A percentile compares a stretch with the other conserved stretches of the same genome.
Conservation (phyloP, 1,140 invertebrate species). For the Sarcophaga bullata region DNA sequence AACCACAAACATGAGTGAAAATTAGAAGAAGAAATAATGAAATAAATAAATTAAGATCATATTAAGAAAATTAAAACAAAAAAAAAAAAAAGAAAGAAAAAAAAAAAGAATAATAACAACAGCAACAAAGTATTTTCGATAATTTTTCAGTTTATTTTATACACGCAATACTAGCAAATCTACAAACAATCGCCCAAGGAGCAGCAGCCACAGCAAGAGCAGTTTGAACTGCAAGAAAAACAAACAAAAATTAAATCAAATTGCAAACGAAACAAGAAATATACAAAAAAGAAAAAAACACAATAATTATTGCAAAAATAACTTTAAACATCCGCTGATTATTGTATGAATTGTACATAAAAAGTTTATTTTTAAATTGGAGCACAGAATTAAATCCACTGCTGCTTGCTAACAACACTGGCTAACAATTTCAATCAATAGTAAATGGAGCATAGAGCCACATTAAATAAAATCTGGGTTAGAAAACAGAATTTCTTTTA, state of each 20-base stretch:
- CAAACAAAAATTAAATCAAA: no score
- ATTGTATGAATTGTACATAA: not conserved
- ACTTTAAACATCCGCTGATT: slow-evolving; percentile 23
- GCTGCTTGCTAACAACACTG: not conserved
- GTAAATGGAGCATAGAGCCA: not conserved
- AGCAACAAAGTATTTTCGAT: not conserved
- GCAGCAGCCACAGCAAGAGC: not conserved
- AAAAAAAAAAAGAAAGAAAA: no score
- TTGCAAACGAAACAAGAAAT: not conserved
- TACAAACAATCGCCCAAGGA: not conserved
- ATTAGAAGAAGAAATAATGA: not conserved
- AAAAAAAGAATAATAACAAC: no score
- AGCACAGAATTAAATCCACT: not conserved
- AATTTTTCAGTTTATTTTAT: slow-evolving; percentile 6
- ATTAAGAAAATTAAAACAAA: no score
- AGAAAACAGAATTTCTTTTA: not conserved
- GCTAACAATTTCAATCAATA: slow-evolving; percentile 5
- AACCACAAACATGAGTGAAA: not conserved
- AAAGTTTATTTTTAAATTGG: slow-evolving; percentile 13
- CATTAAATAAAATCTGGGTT: not conserved
- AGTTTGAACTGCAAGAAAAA: no score
- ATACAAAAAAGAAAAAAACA: not conserved
- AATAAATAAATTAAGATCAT: no score
- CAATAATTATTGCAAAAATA: slow-evolving; percentile 15
- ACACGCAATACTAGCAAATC: not conserved